Evolutionary conservation across 2,797 vertebrate genomes (phyloP).

Genomic region (Telmatherina bonti): DNA sequence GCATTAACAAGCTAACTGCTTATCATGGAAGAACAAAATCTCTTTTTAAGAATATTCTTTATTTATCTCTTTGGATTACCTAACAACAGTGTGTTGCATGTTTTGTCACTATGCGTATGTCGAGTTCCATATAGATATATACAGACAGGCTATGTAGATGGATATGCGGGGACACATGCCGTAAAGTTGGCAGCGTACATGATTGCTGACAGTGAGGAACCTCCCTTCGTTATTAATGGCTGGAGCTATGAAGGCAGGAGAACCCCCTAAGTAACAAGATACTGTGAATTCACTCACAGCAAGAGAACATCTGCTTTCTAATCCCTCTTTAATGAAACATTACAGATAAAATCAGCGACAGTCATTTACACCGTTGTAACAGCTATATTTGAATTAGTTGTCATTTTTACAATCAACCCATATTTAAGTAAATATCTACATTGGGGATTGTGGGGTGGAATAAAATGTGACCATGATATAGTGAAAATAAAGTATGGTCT

Average conservation of each 20-base stretch:
- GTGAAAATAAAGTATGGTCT: not conserved
- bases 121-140: constrained; percentile 9
- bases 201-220: constrained; percentile 71
- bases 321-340: not conserved
- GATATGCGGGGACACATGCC: constrained; percentile 40
- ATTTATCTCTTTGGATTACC: constrained; percentile 8
- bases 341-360: not conserved
- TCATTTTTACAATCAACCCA: not conserved
- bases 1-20: not conserved
- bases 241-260: constrained; percentile 60
- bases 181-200: constrained; percentile 54
- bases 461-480: not conserved
- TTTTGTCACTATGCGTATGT: not conserved
- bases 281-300: constrained; percentile 48
- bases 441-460: too few species aligned
- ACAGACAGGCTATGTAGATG: constrained; percentile 4
- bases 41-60: not conserved
- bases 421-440: not conserved
- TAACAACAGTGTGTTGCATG: not conserved
- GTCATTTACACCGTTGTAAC: not conserved
- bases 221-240: constrained; percentile 72
- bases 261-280: constrained; percentile 60
- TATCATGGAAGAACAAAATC: not conserved
- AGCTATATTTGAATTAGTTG: constrained; percentile 1
- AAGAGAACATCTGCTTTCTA: constrained; percentile 50